Conservation (phyloP, 2,888 invertebrate species). For the Latheticus oryzae region DNA sequence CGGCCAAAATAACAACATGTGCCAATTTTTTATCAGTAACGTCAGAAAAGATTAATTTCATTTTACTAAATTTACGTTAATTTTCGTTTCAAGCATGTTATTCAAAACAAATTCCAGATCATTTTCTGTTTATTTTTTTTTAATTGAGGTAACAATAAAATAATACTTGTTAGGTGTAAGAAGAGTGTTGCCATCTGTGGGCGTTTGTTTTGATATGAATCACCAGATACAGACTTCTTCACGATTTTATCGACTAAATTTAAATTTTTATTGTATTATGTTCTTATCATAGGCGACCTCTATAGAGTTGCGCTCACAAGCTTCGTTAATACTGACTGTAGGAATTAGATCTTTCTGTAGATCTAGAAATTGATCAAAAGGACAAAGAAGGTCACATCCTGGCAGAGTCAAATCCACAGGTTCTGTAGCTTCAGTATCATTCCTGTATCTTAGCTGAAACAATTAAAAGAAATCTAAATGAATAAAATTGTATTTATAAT, state of each 20-base stretch:
- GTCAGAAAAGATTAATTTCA: too few species aligned
- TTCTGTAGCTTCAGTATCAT: conserved; percentile 44
- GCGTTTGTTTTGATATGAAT: background rate
- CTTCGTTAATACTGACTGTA: conserved; percentile 36
- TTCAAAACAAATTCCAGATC: too few species aligned
- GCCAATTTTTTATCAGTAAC: too few species aligned
- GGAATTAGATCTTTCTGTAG: conserved; percentile 41
- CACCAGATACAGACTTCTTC: background rate
- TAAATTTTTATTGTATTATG: background rate
- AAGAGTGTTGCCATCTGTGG: background rate
- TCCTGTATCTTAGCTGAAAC: conserved; percentile 51
- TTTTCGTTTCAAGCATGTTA: too few species aligned
- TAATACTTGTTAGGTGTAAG: too few species aligned
- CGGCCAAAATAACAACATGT: too few species aligned
- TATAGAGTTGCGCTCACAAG: conserved; percentile 25
- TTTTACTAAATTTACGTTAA: too few species aligned
- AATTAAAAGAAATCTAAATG: too few species aligned
- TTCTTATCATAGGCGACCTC: background rate
- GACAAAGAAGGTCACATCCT: conserved; percentile 52
- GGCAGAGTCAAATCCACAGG: conserved; percentile 48
- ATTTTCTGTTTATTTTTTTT: too few species aligned
- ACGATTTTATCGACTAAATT: background rate
- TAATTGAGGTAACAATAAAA: too few species aligned
- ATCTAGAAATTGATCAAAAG: conserved; percentile 40
- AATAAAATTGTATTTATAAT: too few species aligned